These are phyloP conservation scores for Galerucella calmariensis DNA, from an alignment of 2,888 invertebrate genomes.

Conservation along the genomic window DNA sequence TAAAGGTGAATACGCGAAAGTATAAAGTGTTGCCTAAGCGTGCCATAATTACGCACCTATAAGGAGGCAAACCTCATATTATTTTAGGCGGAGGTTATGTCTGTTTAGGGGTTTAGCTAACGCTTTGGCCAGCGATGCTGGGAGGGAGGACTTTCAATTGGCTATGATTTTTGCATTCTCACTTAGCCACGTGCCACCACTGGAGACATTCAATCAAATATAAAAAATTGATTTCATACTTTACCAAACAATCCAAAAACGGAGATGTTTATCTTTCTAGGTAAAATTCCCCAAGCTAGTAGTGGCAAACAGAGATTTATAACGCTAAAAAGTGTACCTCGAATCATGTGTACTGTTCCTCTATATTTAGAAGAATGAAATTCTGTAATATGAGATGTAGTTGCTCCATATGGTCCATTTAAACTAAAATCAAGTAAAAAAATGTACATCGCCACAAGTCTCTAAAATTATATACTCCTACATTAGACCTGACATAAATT, in stretches of 20 bases:
- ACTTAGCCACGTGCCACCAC: no score
- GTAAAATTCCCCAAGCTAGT: slow-evolving; percentile 79
- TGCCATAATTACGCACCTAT: no score
- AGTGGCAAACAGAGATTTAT: slow-evolving; percentile 74
- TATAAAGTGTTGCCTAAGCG: no score
- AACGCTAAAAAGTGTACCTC: slow-evolving; percentile 73
- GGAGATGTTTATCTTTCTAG: slow-evolving; percentile 62
- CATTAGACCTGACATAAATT: slow-evolving; percentile 79
- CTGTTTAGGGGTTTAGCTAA: no score
- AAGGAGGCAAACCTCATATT: no score
- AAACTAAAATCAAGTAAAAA: slow-evolving; percentile 62
- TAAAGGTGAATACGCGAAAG: no score
- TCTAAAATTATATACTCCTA: slow-evolving; percentile 65
- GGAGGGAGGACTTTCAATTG: no score
- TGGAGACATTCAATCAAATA: background rate
- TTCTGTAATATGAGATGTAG: slow-evolving; percentile 78
- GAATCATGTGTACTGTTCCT: slow-evolving; percentile 72
- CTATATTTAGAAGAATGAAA: slow-evolving; percentile 75
- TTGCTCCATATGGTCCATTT: slow-evolving; percentile 78
- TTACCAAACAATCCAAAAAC: slow-evolving; percentile 40
- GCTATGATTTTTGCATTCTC: no score
- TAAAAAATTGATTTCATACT: slow-evolving; percentile 7
- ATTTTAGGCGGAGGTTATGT: no score
- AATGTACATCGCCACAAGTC: no score
- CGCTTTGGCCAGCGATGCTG: no score